Base-by-base conservation (phyloP, 2,888 invertebrate genomes). In the Pristionchus arcanus region DNA sequence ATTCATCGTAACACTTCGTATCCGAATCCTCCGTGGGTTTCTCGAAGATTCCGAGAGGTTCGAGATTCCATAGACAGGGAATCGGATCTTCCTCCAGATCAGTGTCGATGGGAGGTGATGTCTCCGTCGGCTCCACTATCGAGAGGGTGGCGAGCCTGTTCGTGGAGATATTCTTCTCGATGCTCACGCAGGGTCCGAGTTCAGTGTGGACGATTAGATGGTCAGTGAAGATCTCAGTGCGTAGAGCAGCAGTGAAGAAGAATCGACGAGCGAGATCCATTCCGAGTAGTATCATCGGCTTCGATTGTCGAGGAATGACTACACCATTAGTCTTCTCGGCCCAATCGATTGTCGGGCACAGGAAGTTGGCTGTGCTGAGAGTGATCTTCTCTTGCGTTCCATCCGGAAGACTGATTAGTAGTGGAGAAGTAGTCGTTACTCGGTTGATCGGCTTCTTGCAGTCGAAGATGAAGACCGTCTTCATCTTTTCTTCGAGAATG, bases 21-120 rank as follows among this genome's bases (percentile, higher is more conserved):
- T 87, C 87, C 25, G 25, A 11, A 63, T 87, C 55, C 9, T 37
- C 31, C 7, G 25, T 71, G 31, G 87, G 74, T 16, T 71, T 53
- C 31, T 87, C 87, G 31, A 68, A n/a, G 37, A 87, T 87, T 9
- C 87, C 87, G 49, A 87, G n/a, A 19, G 71, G 21, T 19, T 87
- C 87, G 37, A 87, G 55, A 25, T 31, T 55, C 87, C 87, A 87
- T 25, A 87, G 55, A n/a, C 66, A 53, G 13, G 49, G 28, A 7
- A 84, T 34, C 2, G 37, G 77, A 77, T 77, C 77, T 37, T 77
- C 66, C 15, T 87, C 87, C 66, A 28, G 49, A 13, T 53, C 53
- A 53, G 49, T 28, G 15, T 59, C 31, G n/a, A 63, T 63, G 53
- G 21, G 3, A 21, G 37, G n/a, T 13, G 13, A 2, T 2, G 34